Evolutionary conservation across 1,140 invertebrate species (phyloP), one percentile per base, ranked within the genome.

Genomic region (Gryllus bimaculatus): DNA sequence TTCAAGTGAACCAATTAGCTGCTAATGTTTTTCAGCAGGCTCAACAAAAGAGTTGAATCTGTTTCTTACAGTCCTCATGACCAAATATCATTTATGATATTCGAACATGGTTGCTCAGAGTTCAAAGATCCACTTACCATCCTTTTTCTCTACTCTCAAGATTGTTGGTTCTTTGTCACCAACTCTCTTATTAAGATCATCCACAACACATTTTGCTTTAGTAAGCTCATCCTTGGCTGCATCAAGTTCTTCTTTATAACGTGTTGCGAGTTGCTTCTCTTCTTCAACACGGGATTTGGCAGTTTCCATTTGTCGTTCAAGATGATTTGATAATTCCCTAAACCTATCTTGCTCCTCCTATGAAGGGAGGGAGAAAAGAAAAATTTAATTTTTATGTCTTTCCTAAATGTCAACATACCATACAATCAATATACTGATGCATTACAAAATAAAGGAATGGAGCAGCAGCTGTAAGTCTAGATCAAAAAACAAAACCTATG

Each of bases 261-360:
- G 74, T 7, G 74, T 26, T 7, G 89, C 90, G 79, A 91, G 85
- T 81, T 86, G 85, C 79, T 90, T 90, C 86, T 94, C 92, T 85
- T 94, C 93, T 74, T 89, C 87, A 84, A 93, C 88, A 54, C 90
- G 86, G 79, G 89, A 86, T 82, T 91, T 89, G 2, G 90, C 90
- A 1, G 88, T 88, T 81, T 90, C 86, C 0, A 90, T 87, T 83
- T 93, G 89, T 26, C 89, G 87, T 83, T 93, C 91, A 26, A 93
- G 85, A 83, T 92, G 90, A 8, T 87, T 85, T 0, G 90, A 85
- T 20, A 92, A 85, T 83, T 93, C 90, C 79, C 91, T 88, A 84
- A 93, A 93, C 76, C 91, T 86, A 83, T 93, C 92, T 84, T 94
- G 92, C 85, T 94, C 92, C 84, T 94, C 93, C 80, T 26, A 75